Evolutionary conservation across 2,888 invertebrate species (phyloP).

Genomic region (Shargacucullia verbasci): DNA sequence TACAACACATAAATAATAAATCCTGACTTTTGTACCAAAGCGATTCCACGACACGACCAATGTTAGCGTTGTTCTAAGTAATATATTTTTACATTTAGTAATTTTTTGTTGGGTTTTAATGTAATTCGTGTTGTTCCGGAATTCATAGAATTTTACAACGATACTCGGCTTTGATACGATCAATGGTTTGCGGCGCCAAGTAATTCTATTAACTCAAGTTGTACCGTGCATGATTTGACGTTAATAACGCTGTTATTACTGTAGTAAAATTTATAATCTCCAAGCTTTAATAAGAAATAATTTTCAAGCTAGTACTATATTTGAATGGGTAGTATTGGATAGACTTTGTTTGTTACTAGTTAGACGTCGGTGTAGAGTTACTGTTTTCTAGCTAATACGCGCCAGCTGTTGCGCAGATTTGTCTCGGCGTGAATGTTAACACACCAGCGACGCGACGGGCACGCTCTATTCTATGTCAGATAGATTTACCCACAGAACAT

Average conservation of each 20-base stretch:
- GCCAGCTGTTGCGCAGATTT: conserved; percentile 63
- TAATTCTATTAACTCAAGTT: conserved; percentile 49
- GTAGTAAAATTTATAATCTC: conserved; percentile 28
- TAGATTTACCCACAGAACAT: conserved; percentile 26
- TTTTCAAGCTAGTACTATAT: conserved; percentile 20
- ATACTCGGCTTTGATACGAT: conserved; percentile 45
- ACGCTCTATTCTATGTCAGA: conserved; percentile 29
- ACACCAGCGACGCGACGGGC: conserved; percentile 28
- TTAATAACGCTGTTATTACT: conserved; percentile 30
- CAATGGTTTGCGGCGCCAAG: conserved; percentile 36
- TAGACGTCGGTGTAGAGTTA: conserved; percentile 56
- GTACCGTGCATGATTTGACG: conserved; percentile 35
- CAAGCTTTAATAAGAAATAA: conserved; percentile 23
- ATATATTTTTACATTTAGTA: conserved; percentile 20
- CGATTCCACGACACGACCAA: conserved; percentile 13
- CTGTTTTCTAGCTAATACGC: conserved; percentile 63
- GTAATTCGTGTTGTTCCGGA: conserved; percentile 31
- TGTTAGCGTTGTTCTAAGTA: conserved; percentile 22
- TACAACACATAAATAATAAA: conserved; percentile 50
- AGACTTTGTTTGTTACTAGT: conserved; percentile 63
- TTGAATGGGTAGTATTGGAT: conserved; percentile 26
- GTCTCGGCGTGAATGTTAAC: conserved; percentile 51
- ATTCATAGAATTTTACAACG: conserved; percentile 45
- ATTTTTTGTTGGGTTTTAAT: conserved; percentile 34
- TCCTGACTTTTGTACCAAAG: conserved; percentile 19